Conservation (phyloP, 2,797 vertebrate species). For the Catostomus latipinnis region DNA sequence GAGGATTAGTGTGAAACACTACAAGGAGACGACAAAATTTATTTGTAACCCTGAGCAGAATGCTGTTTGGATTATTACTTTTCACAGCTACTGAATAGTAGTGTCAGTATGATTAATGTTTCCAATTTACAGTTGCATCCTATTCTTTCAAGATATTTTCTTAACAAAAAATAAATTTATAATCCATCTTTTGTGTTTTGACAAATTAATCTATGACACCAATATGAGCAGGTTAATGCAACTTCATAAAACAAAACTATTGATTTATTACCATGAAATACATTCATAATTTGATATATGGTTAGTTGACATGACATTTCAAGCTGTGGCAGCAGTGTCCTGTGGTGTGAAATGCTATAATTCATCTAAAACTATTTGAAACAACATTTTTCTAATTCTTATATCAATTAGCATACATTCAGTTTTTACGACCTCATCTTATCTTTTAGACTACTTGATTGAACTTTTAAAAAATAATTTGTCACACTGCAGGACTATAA, state of each 20-base stretch:
- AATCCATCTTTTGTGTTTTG: not conserved
- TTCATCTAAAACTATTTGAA: not conserved
- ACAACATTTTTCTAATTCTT: too few relatives aligned
- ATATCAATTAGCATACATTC: too few relatives aligned
- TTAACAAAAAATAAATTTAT: not conserved
- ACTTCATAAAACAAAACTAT: slow-evolving; percentile 6
- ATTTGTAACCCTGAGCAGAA: not conserved
- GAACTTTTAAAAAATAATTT: too few relatives aligned
- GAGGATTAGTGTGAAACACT: not conserved
- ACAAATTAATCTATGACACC: not conserved
- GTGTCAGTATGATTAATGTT: slow-evolving; percentile 17
- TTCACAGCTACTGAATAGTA: slow-evolving; percentile 10
- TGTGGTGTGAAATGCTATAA: not conserved
- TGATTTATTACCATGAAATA: slow-evolving; percentile 9
- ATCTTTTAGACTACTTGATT: too few relatives aligned
- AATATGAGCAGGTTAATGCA: not conserved
- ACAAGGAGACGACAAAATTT: not conserved
- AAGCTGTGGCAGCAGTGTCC: not conserved
- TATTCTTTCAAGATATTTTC: not conserved
- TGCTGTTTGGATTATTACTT: slow-evolving; percentile 5
- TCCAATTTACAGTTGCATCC: slow-evolving; percentile 10
- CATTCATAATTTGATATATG: not conserved
- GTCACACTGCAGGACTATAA: too few relatives aligned
- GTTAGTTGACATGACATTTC: not conserved
- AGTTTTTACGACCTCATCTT: too few relatives aligned